phyloP scores from a whole-genome alignment of 2,113 vertebrate genomes.

The Cyphomyrus plagiostoma region DNA sequence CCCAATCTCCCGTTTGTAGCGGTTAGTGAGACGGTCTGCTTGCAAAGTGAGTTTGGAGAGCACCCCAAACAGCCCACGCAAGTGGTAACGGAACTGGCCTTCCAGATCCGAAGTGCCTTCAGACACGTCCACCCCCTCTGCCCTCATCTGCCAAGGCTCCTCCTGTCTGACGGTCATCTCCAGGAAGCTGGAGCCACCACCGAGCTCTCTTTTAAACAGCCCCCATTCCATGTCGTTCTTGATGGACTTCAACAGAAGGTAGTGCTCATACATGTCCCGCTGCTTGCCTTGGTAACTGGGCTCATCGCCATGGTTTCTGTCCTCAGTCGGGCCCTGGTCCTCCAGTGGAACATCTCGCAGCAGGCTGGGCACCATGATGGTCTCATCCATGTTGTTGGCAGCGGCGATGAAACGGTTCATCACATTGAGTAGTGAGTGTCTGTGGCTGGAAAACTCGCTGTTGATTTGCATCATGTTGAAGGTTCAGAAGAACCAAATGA shows the following conservation, averaged over 20 bases:
- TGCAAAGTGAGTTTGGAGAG: constrained; percentile 65
- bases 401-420: constrained; percentile 72
- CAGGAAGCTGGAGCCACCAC: constrained; percentile 56
- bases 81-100: constrained; percentile 65
- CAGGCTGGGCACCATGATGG: constrained; percentile 71
- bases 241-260: constrained; percentile 69
- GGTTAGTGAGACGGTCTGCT: constrained; percentile 64
- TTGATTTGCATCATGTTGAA: constrained; percentile 63
- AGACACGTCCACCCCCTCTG: background rate
- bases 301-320: constrained; percentile 40
- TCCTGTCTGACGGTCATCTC: constrained; percentile 66
- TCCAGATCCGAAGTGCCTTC: constrained; percentile 55
- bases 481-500: no score
- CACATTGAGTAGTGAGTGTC: constrained; percentile 68
- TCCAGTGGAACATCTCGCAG: constrained; percentile 63
- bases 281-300: constrained; percentile 53
- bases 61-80: constrained; percentile 65
- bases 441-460: constrained; percentile 56
- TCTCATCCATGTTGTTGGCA: constrained; percentile 73
- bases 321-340: constrained; percentile 40
- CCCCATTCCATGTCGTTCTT: constrained; percentile 75
- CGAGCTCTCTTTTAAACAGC: constrained; percentile 58
- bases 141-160: constrained; percentile 42
- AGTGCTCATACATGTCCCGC: constrained; percentile 72
- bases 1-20: constrained; percentile 71